Evolutionary conservation across 2,888 invertebrate species (phyloP).

Genomic region (Melinaea menophilus): DNA sequence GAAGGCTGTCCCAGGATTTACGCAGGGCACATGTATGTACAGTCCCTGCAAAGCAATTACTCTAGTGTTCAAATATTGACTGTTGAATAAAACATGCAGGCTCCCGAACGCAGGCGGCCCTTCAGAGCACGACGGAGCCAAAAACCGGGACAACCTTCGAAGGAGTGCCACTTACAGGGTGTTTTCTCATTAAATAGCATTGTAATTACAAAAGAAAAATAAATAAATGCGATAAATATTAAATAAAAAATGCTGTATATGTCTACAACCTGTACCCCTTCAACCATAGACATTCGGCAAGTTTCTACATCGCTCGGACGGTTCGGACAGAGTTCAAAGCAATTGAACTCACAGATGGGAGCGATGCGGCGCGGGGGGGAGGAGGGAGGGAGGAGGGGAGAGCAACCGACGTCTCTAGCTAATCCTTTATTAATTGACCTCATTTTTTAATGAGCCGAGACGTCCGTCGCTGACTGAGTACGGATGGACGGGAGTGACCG

Average conservation of each 20-base stretch:
- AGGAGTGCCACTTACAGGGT: conserved; percentile 73
- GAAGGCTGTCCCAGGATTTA: conserved; percentile 75
- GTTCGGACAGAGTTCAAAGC: conserved; percentile 58
- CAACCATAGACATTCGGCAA: conserved; percentile 72
- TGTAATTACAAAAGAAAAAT: conserved; percentile 60
- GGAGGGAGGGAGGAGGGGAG: conserved; percentile 42
- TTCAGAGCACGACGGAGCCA: conserved; percentile 73
- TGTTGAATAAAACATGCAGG: conserved; percentile 64
- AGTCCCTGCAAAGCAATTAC: conserved; percentile 66
- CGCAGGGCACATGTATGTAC: conserved; percentile 46
- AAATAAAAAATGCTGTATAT: conserved; percentile 63
- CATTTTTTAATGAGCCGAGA: conserved; percentile 65
- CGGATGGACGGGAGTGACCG: conserved; percentile 42
- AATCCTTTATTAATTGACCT: conserved; percentile 73
- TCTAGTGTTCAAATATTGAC: conserved; percentile 55
- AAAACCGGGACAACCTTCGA: conserved; percentile 80
- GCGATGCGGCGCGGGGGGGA: conserved; percentile 31
- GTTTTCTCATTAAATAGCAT: conserved; percentile 60
- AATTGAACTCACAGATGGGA: conserved; percentile 62
- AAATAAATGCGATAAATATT: conserved; percentile 75
- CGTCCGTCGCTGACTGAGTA: conserved; percentile 52
- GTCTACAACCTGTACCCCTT: conserved; percentile 77
- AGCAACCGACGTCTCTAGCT: conserved; percentile 63
- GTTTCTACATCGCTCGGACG: conserved; percentile 60
- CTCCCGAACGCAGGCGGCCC: conserved; percentile 55